phyloP scores from a whole-genome alignment of 2,888 invertebrate genomes.

The Sthenelais limicola region DNA sequence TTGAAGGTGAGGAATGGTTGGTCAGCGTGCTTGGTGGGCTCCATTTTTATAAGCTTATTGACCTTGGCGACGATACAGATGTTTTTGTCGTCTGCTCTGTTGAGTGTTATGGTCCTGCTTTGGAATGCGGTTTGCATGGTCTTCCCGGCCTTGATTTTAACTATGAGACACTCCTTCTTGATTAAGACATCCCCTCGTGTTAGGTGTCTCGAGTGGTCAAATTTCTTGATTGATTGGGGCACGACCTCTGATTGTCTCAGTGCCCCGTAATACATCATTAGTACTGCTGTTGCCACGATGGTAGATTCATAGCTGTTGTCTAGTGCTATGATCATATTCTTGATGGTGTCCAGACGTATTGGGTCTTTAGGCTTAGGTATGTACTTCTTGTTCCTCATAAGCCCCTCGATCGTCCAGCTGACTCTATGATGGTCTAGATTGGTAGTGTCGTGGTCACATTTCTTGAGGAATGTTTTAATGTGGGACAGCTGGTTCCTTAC shows the following conservation, averaged over 20 bases:
- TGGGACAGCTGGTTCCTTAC: not conserved
- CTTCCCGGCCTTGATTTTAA: too few relatives aligned
- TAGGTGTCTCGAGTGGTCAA: not conserved
- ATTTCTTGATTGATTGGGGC: not conserved
- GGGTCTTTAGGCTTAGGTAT: not conserved
- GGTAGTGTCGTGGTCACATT: not conserved
- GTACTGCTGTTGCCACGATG: not conserved
- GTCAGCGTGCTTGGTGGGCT: too few relatives aligned
- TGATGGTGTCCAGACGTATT: not conserved
- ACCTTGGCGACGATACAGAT: too few relatives aligned
- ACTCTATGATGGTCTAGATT: not conserved
- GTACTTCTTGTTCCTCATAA: not conserved
- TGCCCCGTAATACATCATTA: not conserved
- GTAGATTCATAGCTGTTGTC: not conserved
- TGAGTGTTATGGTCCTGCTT: too few relatives aligned
- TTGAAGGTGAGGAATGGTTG: too few relatives aligned
- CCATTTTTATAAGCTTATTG: too few relatives aligned
- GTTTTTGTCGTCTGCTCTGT: too few relatives aligned
- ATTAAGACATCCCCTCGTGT: too few relatives aligned
- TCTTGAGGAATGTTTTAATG: not conserved
- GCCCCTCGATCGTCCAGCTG: not conserved
- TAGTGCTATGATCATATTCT: not conserved
- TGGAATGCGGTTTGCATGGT: too few relatives aligned
- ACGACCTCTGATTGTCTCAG: not conserved
- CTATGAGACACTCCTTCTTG: too few relatives aligned